Base-by-base conservation (phyloP, 2,113 vertebrate species). In the Amblyornis subalaris region DNA sequence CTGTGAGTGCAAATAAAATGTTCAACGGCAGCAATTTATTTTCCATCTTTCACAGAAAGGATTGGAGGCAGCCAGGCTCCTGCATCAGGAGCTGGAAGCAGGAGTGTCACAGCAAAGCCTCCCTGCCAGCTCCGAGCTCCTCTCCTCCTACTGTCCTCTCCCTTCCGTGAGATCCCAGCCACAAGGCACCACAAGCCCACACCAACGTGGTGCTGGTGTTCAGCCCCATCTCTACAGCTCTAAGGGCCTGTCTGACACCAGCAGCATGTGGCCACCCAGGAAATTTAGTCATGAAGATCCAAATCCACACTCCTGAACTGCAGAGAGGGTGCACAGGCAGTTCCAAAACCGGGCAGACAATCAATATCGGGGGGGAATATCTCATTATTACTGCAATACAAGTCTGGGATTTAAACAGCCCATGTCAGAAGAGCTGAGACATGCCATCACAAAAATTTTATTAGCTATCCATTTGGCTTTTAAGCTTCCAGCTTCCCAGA, bases 1-100 rank as follows among this genome's bases (percentile, higher is more conserved):
- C 92, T 61, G 42, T 19, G 89, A 94, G 81, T 66, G 91, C 78
- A 96, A 92, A 96, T 93, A 93, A 91, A 91, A 85, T 9, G 79
- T 60, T 93, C 90, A 67, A 75, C 72, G 71, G 84, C 71, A 88
- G 85, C 55, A 83, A 85, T 85, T 88, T 88, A 73, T 95, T 92
- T 94, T 91, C 75, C 72, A 45, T 65, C 81, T 93, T 72, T 91
- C 57, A 53, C 33, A 61, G 47, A 90, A 75, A 65, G 14, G 64
- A 38, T 18, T 78, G 71, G 50, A 88, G 85, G 71, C 61, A 91
- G 78, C 35, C 76, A 66, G 77, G 85, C 48, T 80, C 71, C 81
- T 69, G 23, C 38, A 36, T 7, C 6, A 2, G 72, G 66, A 93
- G 45, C 44, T 74, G 58, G 85, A 81, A 84, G 54, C 5, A 33